Conservation (phyloP, 2,797 vertebrate genomes). For the Triplophysa yarkandensis region DNA sequence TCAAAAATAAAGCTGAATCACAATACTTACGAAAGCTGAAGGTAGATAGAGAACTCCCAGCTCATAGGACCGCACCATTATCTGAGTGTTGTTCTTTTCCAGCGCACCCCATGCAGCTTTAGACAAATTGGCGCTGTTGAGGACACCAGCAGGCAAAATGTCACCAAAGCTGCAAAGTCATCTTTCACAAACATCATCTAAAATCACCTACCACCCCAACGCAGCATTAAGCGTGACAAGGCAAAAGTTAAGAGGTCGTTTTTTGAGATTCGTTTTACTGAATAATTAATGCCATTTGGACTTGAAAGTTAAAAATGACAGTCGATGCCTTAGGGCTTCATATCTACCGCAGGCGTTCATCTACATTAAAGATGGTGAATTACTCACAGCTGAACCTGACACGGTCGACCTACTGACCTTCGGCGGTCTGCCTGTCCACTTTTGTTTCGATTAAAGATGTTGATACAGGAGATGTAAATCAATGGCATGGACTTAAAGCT, state of each 20-base stretch:
- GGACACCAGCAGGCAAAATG: conserved; percentile 49
- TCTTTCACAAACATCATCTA: neutral
- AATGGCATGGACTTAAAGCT: neutral
- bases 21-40: conserved; percentile 87
- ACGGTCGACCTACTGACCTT: conserved; percentile 28
- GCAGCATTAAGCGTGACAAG: conserved; percentile 14
- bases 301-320: conserved; percentile 3
- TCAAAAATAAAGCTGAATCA: neutral
- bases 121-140: conserved; percentile 89
- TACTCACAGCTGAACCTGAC: conserved; percentile 12
- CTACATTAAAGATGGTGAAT: conserved; percentile 41
- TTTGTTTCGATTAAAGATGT: conserved; percentile 29
- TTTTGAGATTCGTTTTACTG: conserved; percentile 6
- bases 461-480: conserved; percentile 11
- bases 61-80: conserved; percentile 97
- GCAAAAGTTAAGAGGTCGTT: neutral
- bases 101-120: conserved; percentile 95
- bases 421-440: conserved; percentile 15
- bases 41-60: conserved; percentile 94
- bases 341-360: conserved; percentile 40
- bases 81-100: conserved; percentile 90
- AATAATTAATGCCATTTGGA: conserved; percentile 13
- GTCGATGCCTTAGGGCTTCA: conserved; percentile 28
- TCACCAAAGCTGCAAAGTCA: conserved; percentile 4
- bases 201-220: conserved; percentile 5